Base-by-base conservation (phyloP, 2,888 invertebrate genomes). In the Elysia crispata region DNA sequence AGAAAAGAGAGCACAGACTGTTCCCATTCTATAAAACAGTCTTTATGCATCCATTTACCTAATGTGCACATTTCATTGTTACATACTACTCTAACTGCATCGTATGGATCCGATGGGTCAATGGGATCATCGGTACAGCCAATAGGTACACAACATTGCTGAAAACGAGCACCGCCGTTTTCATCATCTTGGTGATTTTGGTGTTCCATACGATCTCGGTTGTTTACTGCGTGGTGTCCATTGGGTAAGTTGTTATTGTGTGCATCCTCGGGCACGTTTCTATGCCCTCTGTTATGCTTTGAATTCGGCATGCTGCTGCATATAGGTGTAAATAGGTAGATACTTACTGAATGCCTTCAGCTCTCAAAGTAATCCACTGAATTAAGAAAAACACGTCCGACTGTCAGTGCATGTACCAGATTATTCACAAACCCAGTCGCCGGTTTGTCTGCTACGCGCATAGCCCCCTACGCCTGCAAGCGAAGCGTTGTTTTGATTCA, bases 11-110 rank as follows among this genome's bases (percentile, higher is more conserved):
- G 94, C 80, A 98, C 96, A 57, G 95, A 94, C 92, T 95, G 95
- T 93, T 98, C 98, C 97, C 97, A 98, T 87, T 95, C 95, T 86
- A 97, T 97, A 93, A 98, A 98, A 93, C 98, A 98, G 92, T 96
- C 96, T 86, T 96, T 95, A 94, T 98, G 98, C 98, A 98, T 98
- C 92, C 95, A 97, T 92, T 96, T 95, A 84, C 98, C 97, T 89
- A 95, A 94, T 84, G 94, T 94, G 93, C 98, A 98, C 90, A 95
- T 95, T 91, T 97, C 97, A 93, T 98, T 98, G 94, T 97, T 98
- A 94, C 98, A 98, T 86, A 95, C 94, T 81, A 98, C 97, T 92
- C 96, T 96, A 86, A 97, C 95, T 69, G 96, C 95, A 82, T 90
- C 89, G 11, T 85, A 85, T 13, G 91, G 89, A 70, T 91, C 89